A percentile compares a stretch with the other conserved stretches of the same genome.
Evolutionary conservation across 2,888 invertebrate genomes (phyloP).

Genomic region (Polyommatus icarus): DNA sequence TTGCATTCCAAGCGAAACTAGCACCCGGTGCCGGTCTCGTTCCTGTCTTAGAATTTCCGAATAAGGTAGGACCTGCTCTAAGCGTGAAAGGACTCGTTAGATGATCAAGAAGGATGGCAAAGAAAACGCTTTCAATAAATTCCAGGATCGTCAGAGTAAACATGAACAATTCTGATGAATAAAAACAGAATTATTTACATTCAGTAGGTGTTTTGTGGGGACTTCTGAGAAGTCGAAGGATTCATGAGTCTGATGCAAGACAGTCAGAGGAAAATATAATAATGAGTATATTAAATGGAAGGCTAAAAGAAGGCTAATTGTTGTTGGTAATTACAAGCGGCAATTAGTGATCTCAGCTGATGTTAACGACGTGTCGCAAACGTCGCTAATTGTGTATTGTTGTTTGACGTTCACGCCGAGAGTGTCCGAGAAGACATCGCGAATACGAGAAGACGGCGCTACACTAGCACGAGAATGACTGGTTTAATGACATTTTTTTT

Average conservation of each 20-base stretch:
- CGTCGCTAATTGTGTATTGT: constrained; percentile 1
- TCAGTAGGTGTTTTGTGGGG: neutral
- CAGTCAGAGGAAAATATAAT: neutral
- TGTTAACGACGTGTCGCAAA: neutral
- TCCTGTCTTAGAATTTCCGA: neutral
- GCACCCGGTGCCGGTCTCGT: neutral
- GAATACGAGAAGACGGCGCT: neutral
- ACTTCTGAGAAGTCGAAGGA: neutral
- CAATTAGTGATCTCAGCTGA: constrained; percentile 18
- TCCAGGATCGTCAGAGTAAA: too few relatives aligned
- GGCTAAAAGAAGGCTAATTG: constrained; percentile 21
- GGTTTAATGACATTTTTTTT: neutral
- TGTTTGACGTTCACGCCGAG: neutral
- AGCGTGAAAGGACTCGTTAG: neutral
- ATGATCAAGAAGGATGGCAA: neutral
- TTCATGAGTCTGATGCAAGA: neutral
- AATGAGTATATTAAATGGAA: neutral
- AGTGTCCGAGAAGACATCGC: neutral
- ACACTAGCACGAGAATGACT: neutral
- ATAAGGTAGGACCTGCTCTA: neutral
- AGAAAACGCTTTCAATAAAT: too few relatives aligned
- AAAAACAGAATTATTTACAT: neutral
- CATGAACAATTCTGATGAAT: neutral
- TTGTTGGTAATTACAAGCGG: neutral
- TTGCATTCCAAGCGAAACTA: neutral